A percentile compares a stretch with the other conserved stretches of the same genome.
phyloP scores from a whole-genome alignment of 2,888 invertebrate genomes.

The Pseudoips prasinana region DNA sequence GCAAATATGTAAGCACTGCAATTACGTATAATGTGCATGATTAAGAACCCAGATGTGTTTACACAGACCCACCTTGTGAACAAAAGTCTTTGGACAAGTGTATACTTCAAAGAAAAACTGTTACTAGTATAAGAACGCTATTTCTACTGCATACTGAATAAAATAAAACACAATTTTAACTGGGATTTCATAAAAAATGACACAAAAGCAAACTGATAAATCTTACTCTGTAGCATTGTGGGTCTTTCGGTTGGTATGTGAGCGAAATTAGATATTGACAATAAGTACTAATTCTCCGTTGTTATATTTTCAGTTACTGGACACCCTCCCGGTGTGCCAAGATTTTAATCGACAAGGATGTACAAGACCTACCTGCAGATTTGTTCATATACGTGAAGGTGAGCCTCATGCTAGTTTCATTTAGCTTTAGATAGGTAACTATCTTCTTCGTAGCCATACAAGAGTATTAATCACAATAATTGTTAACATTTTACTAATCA shows the following conservation, averaged over 20 bases:
- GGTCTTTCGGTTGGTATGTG: conserved; percentile 49
- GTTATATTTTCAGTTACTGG: conserved; percentile 95
- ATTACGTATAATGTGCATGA: conserved; percentile 2
- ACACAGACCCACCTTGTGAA: too few relatives aligned
- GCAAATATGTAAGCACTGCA: too few relatives aligned
- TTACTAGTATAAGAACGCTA: too few relatives aligned
- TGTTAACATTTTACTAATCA: conserved; percentile 29
- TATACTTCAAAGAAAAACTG: too few relatives aligned
- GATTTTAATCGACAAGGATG: conserved; percentile 99
- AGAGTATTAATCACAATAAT: conserved; percentile 7
- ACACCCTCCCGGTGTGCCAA: conserved; percentile 99
- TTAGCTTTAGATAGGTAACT: conserved; percentile 1
- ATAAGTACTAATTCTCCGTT: conserved; percentile 51
- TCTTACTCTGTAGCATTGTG: too few relatives aligned
- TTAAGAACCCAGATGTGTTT: too few relatives aligned
- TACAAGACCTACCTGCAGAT: conserved; percentile 98
- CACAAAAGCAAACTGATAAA: too few relatives aligned
- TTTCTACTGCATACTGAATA: too few relatives aligned
- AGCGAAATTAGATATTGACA: conserved; percentile 33
- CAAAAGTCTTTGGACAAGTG: too few relatives aligned
- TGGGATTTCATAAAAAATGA: too few relatives aligned
- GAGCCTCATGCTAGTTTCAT: conserved; percentile 52
- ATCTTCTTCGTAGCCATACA: conserved; percentile 16
- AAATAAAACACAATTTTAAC: too few relatives aligned
- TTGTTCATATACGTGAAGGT: conserved; percentile 99